These are phyloP conservation scores for Tetragonula carbonaria DNA, from an alignment of 2,888 invertebrate species.

Conservation along the genomic window DNA sequence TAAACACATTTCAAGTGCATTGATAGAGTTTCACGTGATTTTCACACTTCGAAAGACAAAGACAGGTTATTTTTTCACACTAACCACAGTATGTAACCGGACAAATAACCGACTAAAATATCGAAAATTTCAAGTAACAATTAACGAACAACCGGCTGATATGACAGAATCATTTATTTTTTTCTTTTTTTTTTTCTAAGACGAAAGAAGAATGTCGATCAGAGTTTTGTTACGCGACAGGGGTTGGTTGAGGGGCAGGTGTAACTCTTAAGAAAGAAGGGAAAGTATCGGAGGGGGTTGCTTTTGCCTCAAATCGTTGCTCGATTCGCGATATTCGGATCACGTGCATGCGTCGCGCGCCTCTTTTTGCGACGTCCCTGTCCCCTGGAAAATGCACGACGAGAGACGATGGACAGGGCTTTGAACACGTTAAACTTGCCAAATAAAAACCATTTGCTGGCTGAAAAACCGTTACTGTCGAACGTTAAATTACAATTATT, in stretches of 20 bases:
- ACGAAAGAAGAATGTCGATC: background rate
- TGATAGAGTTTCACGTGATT: background rate
- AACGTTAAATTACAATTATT: background rate
- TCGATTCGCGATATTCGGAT: constrained; percentile 11
- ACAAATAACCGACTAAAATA: background rate
- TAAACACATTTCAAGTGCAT: background rate
- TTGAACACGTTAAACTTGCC: background rate
- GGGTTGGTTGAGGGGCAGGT: background rate
- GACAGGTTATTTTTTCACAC: background rate
- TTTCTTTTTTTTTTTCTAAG: too few relatives aligned
- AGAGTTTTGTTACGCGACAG: background rate
- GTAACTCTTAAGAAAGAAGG: background rate
- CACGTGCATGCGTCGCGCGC: constrained; percentile 14
- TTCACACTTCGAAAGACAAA: background rate
- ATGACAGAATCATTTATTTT: too few relatives aligned
- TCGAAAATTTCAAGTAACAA: background rate
- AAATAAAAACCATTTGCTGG: constrained; percentile 18
- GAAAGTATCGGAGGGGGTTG: background rate
- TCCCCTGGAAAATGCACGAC: constrained; percentile 42
- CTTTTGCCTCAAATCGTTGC: constrained; percentile 1
- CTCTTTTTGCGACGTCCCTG: constrained; percentile 12
- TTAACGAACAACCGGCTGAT: background rate
- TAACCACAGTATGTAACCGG: background rate
- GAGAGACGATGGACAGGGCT: constrained; percentile 62
- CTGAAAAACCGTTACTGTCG: background rate